Percentiles rank a stretch among this genome's conserved stretches.
phyloP scores from a whole-genome alignment of 1,140 invertebrate genomes.

The Saxidomus purpurata region DNA sequence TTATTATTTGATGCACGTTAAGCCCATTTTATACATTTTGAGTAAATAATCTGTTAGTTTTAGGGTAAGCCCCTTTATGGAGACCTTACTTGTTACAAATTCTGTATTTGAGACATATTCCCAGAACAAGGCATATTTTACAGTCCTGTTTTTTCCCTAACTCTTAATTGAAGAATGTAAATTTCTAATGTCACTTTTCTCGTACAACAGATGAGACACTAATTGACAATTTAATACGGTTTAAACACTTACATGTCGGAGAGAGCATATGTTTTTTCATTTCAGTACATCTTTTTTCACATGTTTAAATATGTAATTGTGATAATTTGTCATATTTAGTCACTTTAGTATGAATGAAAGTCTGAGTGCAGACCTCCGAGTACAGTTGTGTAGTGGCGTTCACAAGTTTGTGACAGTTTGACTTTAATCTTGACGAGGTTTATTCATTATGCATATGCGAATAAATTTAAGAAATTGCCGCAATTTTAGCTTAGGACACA shows the following conservation, averaged over 20 bases:
- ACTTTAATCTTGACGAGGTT: constrained; percentile 4
- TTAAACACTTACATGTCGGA: neutral
- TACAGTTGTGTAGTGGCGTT: constrained; percentile 15
- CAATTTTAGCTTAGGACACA: constrained; percentile 8
- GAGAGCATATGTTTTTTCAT: constrained; percentile 41
- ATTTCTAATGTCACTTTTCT: neutral
- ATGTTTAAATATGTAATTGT: constrained; percentile 41
- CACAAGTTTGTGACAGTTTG: constrained; percentile 29
- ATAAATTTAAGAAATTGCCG: constrained; percentile 25
- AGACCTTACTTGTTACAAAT: no score
- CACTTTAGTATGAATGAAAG: constrained; percentile 8
- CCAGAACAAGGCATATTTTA: no score
- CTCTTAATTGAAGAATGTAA: neutral
- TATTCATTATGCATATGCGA: constrained; percentile 14
- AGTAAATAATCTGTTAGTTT: no score
- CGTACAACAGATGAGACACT: neutral
- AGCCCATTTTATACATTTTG: no score
- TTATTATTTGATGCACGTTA: no score
- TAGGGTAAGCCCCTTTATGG: no score
- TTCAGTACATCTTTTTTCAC: constrained; percentile 32
- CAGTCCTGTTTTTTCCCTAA: no score
- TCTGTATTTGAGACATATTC: no score
- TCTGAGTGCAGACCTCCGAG: neutral
- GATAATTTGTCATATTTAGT: constrained; percentile 63
- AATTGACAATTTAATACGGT: constrained; percentile 19